Percentiles rank a stretch among this genome's conserved stretches.
Conservation (phyloP, 2,113 vertebrate species). For the Platysternon megacephalum region DNA sequence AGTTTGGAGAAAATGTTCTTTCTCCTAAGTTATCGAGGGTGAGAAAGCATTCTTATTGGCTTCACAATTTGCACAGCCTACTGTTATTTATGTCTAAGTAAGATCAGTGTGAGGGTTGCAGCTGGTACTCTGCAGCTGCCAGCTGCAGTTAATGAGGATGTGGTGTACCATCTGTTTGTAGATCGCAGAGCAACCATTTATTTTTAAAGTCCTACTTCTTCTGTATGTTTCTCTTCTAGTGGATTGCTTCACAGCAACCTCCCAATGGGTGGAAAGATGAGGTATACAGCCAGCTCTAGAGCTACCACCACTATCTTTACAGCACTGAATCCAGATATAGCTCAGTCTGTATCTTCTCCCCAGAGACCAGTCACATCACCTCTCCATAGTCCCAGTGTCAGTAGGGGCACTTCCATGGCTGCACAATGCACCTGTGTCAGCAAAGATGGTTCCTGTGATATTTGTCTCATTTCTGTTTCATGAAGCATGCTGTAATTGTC, state of each 20-base stretch:
- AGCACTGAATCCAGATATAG: background rate
- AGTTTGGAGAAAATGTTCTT: background rate
- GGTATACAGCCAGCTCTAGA: background rate
- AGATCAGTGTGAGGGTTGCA: background rate
- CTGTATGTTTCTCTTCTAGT: background rate
- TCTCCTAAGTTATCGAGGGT: background rate
- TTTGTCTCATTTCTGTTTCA: background rate
- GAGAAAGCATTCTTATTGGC: background rate
- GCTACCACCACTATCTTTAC: background rate
- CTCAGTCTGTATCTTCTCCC: background rate
- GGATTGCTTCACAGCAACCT: background rate
- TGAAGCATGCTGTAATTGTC: background rate
- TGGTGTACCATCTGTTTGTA: background rate
- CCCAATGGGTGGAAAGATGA: background rate
- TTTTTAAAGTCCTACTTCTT: background rate
- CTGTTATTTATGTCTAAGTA: background rate
- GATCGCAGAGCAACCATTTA: background rate
- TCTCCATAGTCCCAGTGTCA: background rate
- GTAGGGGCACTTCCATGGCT: background rate
- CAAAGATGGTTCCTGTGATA: background rate
- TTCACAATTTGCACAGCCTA: background rate
- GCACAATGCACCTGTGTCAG: background rate
- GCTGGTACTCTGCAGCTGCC: background rate
- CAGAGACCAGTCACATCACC: background rate
- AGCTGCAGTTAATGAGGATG: background rate